phyloP scores from a whole-genome alignment of 2,797 vertebrate genomes.

The Aselliscus stoliczkanus region DNA sequence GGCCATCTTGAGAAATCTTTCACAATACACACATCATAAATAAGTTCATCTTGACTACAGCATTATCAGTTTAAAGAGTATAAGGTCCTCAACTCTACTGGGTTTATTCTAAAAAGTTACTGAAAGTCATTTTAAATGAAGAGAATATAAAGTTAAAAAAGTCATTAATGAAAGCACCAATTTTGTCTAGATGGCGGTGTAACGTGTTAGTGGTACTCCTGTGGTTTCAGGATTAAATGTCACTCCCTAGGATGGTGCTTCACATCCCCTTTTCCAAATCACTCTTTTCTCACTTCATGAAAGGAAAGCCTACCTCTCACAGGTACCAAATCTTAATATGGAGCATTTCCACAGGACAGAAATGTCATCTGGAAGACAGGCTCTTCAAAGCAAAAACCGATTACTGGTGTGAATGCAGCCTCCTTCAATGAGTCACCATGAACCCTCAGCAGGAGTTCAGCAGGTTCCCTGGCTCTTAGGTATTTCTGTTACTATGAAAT shows the following conservation, averaged over 20 bases:
- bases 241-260: not conserved
- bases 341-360: not conserved
- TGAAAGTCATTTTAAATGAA: not conserved
- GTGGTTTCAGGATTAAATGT: not conserved
- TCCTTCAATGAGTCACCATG: not conserved
- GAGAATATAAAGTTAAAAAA: not conserved
- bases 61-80: not conserved
- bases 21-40: not conserved
- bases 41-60: not conserved
- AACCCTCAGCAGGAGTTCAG: not conserved
- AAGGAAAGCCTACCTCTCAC: not conserved
- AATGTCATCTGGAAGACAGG: not conserved
- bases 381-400: not conserved
- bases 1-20: no score
- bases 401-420: rapidly evolving
- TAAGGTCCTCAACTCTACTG: not conserved
- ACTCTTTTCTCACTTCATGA: not conserved
- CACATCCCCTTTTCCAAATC: not conserved
- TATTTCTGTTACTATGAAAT: not conserved
- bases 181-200: not conserved
- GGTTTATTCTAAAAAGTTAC: not conserved
- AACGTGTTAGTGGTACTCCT: not conserved
- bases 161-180: not conserved
- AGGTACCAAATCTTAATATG: not conserved
- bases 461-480: not conserved